Evolutionary conservation across 2,113 vertebrate genomes (phyloP).

Genomic region (Sorex fumeus): DNA sequence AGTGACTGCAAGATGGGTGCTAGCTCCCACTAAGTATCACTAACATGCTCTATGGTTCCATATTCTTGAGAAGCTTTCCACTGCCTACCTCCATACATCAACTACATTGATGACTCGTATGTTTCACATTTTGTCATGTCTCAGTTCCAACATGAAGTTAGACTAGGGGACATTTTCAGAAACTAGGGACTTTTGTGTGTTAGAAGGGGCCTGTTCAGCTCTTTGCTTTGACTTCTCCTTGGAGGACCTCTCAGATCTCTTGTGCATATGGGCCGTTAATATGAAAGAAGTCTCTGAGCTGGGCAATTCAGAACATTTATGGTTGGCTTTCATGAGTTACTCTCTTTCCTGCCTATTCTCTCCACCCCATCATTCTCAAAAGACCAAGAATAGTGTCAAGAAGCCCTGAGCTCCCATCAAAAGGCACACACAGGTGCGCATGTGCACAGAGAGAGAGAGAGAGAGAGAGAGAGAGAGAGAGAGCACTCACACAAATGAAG

Average conservation of each 20-base stretch:
- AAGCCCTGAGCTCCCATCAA: not conserved
- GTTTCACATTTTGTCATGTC: not conserved
- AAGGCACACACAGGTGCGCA: too few relatives aligned
- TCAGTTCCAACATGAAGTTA: not conserved
- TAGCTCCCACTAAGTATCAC: not conserved
- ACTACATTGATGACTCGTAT: not conserved
- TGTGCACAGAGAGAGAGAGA: too few relatives aligned
- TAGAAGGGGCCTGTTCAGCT: not conserved
- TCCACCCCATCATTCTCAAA: not conserved
- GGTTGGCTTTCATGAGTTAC: not conserved
- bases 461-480: too few relatives aligned
- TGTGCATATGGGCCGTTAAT: fast-evolving
- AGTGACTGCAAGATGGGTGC: not conserved
- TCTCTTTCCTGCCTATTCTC: not conserved
- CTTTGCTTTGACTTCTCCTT: not conserved
- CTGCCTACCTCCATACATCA: not conserved
- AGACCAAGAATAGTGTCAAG: not conserved
- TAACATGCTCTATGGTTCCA: conserved; percentile 18
- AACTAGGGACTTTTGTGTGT: not conserved
- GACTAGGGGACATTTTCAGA: not conserved
- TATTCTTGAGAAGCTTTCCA: not conserved
- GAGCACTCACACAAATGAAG: not conserved
- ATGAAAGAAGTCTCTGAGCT: not conserved
- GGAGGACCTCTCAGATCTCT: fast-evolving
- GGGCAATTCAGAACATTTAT: not conserved